Percentiles rank a stretch among this genome's conserved stretches.
Conservation (phyloP, 1,140 invertebrate species). For the Oryctes rhinoceros region DNA sequence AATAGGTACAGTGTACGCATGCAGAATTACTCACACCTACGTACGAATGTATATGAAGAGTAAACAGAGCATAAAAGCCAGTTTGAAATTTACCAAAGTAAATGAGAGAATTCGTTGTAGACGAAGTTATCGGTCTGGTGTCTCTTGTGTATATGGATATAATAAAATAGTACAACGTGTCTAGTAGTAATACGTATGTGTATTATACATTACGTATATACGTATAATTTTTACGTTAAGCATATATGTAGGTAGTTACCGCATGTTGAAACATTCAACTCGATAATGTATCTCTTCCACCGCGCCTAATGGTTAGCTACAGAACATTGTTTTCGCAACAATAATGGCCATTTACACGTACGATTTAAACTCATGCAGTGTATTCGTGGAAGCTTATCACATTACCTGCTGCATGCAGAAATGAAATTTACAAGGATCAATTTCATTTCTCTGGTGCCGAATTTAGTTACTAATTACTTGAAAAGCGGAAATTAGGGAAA, state of each 20-base stretch:
- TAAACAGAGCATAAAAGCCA: conserved; percentile 8
- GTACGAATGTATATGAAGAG: not conserved
- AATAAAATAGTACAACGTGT: not conserved
- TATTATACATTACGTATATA: not conserved
- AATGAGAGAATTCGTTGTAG: conserved; percentile 2
- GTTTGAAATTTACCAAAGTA: conserved; percentile 27
- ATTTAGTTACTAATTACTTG: no score
- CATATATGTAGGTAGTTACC: not conserved
- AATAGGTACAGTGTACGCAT: not conserved
- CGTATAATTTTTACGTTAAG: not conserved
- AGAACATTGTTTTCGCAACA: no score
- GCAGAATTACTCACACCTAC: not conserved
- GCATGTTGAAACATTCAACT: not conserved
- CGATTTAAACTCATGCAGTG: no score
- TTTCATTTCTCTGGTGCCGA: no score
- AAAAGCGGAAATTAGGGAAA: no score
- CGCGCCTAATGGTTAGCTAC: no score
- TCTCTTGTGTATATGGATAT: not conserved
- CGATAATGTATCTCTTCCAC: no score
- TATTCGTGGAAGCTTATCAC: no score
- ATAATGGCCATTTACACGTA: no score
- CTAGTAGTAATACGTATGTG: not conserved
- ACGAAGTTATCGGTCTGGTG: conserved; percentile 13
- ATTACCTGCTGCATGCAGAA: no score
- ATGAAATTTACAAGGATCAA: no score